phyloP scores from a whole-genome alignment of 1,140 invertebrate species.

The Globodera rostochiensis region DNA sequence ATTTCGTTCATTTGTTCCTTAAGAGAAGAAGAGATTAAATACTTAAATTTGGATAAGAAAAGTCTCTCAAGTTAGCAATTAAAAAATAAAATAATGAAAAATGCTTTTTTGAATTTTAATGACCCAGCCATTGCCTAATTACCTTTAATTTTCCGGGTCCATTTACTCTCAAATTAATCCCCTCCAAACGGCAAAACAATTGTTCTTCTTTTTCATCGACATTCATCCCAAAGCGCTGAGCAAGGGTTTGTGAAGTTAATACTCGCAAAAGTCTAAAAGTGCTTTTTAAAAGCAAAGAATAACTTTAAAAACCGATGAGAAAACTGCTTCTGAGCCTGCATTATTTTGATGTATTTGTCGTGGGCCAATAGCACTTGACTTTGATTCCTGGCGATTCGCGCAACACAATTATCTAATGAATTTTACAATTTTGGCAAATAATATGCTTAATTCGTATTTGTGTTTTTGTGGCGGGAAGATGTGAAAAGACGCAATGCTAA shows the following conservation, averaged over 20 bases:
- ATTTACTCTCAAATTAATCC: constrained; percentile 36
- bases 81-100: too few relatives aligned
- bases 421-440: neutral
- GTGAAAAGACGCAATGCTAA: too few relatives aligned
- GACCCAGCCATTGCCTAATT: neutral
- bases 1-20: constrained; percentile 28
- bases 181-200: constrained; percentile 31
- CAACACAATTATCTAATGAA: constrained; percentile 7
- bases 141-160: constrained; percentile 35
- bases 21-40: constrained; percentile 25
- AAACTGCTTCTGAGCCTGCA: constrained; percentile 38
- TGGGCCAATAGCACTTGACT: constrained; percentile 8
- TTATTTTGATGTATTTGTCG: constrained; percentile 31
- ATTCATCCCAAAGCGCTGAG: constrained; percentile 39
- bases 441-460: too few relatives aligned
- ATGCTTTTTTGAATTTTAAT: neutral
- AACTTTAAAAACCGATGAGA: constrained; percentile 27
- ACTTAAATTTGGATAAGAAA: constrained; percentile 6
- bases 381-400: constrained; percentile 20
- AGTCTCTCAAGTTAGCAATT: neutral
- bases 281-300: constrained; percentile 1
- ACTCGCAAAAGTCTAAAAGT: constrained; percentile 31
- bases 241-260: constrained; percentile 32
- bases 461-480: too few relatives aligned
- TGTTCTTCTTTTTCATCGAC: constrained; percentile 38